Evolutionary conservation across 2,888 invertebrate genomes (phyloP).

Genomic region (Ectropis crepuscularia): DNA sequence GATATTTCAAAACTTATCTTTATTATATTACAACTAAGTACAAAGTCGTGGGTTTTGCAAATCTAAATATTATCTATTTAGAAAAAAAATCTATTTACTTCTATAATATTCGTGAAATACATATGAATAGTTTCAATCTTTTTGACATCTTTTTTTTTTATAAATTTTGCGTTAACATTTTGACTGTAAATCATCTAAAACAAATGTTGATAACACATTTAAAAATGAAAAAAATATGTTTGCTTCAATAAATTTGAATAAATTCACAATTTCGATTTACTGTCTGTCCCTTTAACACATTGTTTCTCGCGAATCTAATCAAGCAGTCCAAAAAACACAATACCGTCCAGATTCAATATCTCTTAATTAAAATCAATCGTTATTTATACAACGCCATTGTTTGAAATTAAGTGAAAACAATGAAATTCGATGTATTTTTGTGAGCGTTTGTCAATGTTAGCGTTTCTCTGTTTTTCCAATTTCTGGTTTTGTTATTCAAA

Average conservation of each 20-base stretch:
- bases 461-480: not conserved
- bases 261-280: slow-evolving; percentile 69
- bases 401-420: slow-evolving; percentile 43
- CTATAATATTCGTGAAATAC: too few relatives aligned
- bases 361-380: slow-evolving; percentile 79
- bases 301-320: slow-evolving; percentile 77
- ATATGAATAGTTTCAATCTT: too few relatives aligned
- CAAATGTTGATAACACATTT: too few relatives aligned
- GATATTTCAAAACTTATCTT: too few relatives aligned
- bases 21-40: too few relatives aligned
- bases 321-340: slow-evolving; percentile 71
- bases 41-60: too few relatives aligned
- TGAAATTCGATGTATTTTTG: slow-evolving; percentile 31
- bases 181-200: too few relatives aligned
- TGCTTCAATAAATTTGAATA: slow-evolving; percentile 63
- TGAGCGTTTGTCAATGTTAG: slow-evolving; percentile 10
- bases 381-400: slow-evolving; percentile 56
- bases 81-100: too few relatives aligned
- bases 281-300: slow-evolving; percentile 73
- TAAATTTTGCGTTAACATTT: too few relatives aligned
- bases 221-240: slow-evolving; percentile 11
- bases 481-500: not conserved
- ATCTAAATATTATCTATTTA: too few relatives aligned
- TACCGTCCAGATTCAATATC: slow-evolving; percentile 67
- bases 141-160: too few relatives aligned